Conservation (phyloP, 2,797 vertebrate species). For the Sebastiscus albofasciatus region DNA sequence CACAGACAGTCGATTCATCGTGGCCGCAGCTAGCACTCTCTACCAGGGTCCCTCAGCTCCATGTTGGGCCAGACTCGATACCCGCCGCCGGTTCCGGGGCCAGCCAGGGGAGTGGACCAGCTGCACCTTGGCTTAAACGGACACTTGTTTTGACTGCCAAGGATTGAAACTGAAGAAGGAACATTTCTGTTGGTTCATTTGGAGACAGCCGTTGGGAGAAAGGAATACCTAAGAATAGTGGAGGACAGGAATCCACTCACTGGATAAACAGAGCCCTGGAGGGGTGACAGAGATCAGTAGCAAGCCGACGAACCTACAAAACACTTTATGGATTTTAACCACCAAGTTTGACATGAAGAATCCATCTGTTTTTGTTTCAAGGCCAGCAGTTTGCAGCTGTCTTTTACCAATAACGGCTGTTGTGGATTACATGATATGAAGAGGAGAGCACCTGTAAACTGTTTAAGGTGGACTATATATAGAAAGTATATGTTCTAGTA, state of each 20-base stretch:
- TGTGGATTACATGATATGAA: conserved; percentile 35
- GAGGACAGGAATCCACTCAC: conserved; percentile 31
- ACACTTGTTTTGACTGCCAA: conserved; percentile 40
- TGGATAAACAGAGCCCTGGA: conserved; percentile 23
- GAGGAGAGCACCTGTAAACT: conserved; percentile 32
- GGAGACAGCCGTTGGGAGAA: conserved; percentile 30
- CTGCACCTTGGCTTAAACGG: conserved; percentile 44
- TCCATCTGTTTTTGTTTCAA: conserved; percentile 16
- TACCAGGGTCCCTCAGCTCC: conserved; percentile 10
- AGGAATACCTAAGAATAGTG: conserved; percentile 10
- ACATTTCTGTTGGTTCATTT: conserved; percentile 36
- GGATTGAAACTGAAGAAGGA: conserved; percentile 43
- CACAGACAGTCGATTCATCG: conserved; percentile 81
- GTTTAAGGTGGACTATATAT: conserved; percentile 37
- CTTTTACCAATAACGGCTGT: not conserved
- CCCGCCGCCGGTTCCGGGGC: conserved; percentile 30
- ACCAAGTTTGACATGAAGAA: not conserved
- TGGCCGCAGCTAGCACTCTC: conserved; percentile 85
- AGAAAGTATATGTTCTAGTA: conserved; percentile 40
- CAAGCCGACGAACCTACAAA: conserved; percentile 28
- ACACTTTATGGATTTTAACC: conserved; percentile 32
- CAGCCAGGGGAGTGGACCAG: conserved; percentile 19
- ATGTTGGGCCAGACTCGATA: conserved; percentile 28
- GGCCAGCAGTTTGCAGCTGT: conserved; percentile 20
- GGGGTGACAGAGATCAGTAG: conserved; percentile 15